A percentile compares a stretch with the other conserved stretches of the same genome.
phyloP scores from a whole-genome alignment of 2,797 vertebrate genomes.

The Cuculus canorus region DNA sequence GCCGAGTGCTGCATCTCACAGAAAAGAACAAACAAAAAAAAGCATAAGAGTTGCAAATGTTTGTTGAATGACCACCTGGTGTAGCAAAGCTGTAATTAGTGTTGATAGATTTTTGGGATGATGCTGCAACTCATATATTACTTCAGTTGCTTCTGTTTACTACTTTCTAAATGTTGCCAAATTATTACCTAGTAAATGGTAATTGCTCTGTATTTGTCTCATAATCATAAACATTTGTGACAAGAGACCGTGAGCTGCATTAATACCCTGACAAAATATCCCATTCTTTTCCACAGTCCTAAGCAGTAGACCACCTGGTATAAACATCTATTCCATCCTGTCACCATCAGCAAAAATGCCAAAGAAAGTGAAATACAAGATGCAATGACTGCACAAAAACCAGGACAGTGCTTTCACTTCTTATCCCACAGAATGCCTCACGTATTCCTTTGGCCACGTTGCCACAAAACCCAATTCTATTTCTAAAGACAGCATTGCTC shows the following conservation, averaged over 20 bases:
- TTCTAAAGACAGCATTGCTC: not conserved
- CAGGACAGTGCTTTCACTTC: not conserved
- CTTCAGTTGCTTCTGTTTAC: slow-evolving; percentile 35
- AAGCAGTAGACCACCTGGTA: not conserved
- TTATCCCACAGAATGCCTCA: not conserved
- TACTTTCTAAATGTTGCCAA: slow-evolving; percentile 12
- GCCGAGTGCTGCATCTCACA: not conserved
- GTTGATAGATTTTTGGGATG: slow-evolving; percentile 2
- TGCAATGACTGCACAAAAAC: not conserved
- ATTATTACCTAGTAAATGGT: slow-evolving; percentile 13
- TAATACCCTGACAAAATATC: slow-evolving; percentile 15
- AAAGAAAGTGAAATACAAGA: not conserved
- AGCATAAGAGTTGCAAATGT: not conserved
- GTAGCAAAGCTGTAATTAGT: slow-evolving; percentile 1
- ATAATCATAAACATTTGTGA: slow-evolving; percentile 45
- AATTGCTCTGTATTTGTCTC: slow-evolving; percentile 42
- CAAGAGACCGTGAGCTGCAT: not conserved
- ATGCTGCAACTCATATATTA: not conserved
- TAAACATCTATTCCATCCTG: not conserved
- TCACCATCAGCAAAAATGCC: slow-evolving; percentile 11
- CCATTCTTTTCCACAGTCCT: not conserved
- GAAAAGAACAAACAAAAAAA: not conserved
- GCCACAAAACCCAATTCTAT: not conserved
- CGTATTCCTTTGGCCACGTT: not conserved
- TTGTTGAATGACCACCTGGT: slow-evolving; percentile 16